phyloP scores from a whole-genome alignment of 2,797 vertebrate species.

The Corythornis leucogaster region DNA sequence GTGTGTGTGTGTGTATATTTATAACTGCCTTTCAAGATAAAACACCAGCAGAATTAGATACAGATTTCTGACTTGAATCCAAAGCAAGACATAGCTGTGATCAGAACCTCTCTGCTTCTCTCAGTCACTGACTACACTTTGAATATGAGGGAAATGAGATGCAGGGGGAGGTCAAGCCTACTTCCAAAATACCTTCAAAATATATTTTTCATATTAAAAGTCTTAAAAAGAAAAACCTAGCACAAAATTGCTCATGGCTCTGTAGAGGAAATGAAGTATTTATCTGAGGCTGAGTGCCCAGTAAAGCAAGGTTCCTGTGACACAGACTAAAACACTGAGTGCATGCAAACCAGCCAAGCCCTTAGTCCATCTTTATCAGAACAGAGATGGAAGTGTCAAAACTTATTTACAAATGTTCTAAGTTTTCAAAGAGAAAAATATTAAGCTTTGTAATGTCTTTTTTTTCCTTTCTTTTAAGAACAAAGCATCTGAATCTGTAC shows the following conservation, averaged over 20 bases:
- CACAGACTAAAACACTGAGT: neutral
- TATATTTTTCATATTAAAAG: neutral
- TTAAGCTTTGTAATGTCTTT: neutral
- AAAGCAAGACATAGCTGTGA: neutral
- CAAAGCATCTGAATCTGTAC: neutral
- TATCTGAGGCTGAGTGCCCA: neutral
- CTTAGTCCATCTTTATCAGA: neutral
- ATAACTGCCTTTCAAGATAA: neutral
- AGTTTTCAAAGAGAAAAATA: neutral
- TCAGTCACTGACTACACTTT: neutral
- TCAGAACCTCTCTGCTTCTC: neutral
- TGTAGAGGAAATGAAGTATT: neutral
- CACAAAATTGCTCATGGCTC: neutral
- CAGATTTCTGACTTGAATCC: neutral
- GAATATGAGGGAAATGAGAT: neutral
- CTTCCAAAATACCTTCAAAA: neutral
- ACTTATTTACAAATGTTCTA: neutral
- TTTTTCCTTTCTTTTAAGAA: neutral
- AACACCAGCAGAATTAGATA: neutral
- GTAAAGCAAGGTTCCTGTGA: neutral
- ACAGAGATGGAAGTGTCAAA: neutral
- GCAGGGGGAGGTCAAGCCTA: neutral
- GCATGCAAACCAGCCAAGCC: fast-evolving
- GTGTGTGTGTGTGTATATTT: fast-evolving
- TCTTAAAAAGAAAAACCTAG: neutral